These are phyloP conservation scores for Otus scops DNA, from an alignment of 2,797 vertebrate genomes.

Conservation along the genomic window DNA sequence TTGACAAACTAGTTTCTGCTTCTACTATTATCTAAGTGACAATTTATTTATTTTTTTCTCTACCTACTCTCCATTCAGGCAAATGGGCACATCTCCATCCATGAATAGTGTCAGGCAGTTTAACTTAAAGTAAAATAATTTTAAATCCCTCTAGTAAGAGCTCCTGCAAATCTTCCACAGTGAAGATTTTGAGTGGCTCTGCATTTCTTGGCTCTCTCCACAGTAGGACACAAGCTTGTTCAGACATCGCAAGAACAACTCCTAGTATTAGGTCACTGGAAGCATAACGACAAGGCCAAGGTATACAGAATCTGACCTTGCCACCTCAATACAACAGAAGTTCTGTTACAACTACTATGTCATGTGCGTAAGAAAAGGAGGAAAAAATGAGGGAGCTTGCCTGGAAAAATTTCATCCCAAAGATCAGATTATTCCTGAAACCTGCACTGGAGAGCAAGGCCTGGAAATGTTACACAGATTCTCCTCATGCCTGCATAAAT, in stretches of 20 bases:
- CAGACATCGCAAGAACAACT: background rate
- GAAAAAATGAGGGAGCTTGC: background rate
- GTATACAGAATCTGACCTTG: background rate
- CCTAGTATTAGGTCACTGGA: background rate
- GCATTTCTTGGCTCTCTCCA: background rate
- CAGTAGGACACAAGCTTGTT: background rate
- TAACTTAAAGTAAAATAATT: background rate
- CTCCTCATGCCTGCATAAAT: background rate
- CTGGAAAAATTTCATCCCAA: background rate
- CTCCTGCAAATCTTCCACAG: background rate
- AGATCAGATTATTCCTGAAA: background rate
- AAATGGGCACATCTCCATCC: background rate
- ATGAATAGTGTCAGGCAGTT: background rate
- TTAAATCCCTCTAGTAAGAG: background rate
- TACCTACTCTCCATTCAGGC: background rate
- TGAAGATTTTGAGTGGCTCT: background rate
- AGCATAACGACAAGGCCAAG: background rate
- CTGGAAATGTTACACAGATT: background rate
- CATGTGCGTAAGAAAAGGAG: background rate
- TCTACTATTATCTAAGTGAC: background rate
- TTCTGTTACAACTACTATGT: background rate
- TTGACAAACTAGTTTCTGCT: background rate
- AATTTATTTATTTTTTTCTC: background rate
- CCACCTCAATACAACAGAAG: background rate
- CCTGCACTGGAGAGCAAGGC: background rate